phyloP scores from a whole-genome alignment of 2,888 invertebrate species.

The Ennomos erosarius region DNA sequence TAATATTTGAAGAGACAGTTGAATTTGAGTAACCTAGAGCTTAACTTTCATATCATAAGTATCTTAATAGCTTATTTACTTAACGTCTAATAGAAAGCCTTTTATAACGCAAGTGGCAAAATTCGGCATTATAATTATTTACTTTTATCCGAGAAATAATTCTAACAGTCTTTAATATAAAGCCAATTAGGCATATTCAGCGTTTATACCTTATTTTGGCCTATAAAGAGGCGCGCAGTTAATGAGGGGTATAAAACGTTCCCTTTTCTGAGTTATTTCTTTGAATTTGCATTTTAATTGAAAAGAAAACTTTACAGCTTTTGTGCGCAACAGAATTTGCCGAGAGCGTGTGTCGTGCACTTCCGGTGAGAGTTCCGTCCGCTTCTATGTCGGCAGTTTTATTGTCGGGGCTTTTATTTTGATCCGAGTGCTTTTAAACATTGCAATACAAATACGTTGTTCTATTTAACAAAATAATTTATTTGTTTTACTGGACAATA shows the following conservation, averaged over 20 bases:
- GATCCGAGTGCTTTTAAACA: slow-evolving; percentile 13
- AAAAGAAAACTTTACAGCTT: slow-evolving; percentile 60
- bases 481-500: not conserved
- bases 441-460: slow-evolving; percentile 3
- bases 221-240: slow-evolving; percentile 62
- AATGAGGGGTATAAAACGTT: slow-evolving; percentile 69
- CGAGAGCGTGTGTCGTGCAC: slow-evolving; percentile 29
- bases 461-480: not conserved
- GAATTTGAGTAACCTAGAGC: too few relatives aligned
- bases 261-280: slow-evolving; percentile 66
- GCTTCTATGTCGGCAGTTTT: slow-evolving; percentile 17
- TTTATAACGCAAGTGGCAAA: not conserved
- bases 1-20: too few relatives aligned
- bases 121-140: slow-evolving; percentile 22
- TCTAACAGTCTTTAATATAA: slow-evolving; percentile 59
- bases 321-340: slow-evolving; percentile 45
- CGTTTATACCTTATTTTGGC: slow-evolving; percentile 54
- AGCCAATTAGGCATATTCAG: slow-evolving; percentile 65
- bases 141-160: slow-evolving; percentile 53
- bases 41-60: too few relatives aligned
- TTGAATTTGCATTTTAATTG: slow-evolving; percentile 73
- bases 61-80: too few relatives aligned
- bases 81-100: too few relatives aligned
- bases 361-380: slow-evolving; percentile 26
- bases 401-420: slow-evolving; percentile 22